Percentiles rank a stretch among this genome's conserved stretches.
phyloP scores from a whole-genome alignment of 2,797 vertebrate genomes.

The Coendou prehensilis region DNA sequence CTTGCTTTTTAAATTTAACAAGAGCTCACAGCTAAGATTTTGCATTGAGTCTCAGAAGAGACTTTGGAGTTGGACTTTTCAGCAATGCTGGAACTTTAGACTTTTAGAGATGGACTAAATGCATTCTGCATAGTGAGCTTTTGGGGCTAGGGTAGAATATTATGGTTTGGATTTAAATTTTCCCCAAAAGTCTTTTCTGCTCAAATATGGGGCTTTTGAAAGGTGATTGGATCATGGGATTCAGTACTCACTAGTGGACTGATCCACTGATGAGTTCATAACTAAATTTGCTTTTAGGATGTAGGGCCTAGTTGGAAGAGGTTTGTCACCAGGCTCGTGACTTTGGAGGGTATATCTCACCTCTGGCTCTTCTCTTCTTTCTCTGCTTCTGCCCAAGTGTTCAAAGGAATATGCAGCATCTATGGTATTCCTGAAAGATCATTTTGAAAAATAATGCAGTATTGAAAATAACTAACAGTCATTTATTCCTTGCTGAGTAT shows the following conservation, averaged over 20 bases:
- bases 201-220: background rate
- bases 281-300: background rate
- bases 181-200: background rate
- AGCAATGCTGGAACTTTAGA: background rate
- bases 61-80: background rate
- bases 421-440: background rate
- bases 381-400: background rate
- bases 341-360: background rate
- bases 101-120: background rate
- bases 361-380: background rate
- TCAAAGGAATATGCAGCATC: background rate
- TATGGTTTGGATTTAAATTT: background rate
- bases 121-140: background rate
- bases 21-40: background rate
- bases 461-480: background rate
- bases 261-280: background rate
- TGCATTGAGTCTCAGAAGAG: background rate
- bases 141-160: background rate
- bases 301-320: background rate
- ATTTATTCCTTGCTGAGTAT: background rate
- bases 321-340: background rate
- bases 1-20: background rate
- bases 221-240: background rate
- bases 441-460: slow-evolving; percentile 27
- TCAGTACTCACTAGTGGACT: background rate